A percentile compares a stretch with the other conserved stretches of the same genome.
These are phyloP conservation scores for Hecatera dysodea DNA, from an alignment of 2,888 invertebrate species.

Conservation along the genomic window DNA sequence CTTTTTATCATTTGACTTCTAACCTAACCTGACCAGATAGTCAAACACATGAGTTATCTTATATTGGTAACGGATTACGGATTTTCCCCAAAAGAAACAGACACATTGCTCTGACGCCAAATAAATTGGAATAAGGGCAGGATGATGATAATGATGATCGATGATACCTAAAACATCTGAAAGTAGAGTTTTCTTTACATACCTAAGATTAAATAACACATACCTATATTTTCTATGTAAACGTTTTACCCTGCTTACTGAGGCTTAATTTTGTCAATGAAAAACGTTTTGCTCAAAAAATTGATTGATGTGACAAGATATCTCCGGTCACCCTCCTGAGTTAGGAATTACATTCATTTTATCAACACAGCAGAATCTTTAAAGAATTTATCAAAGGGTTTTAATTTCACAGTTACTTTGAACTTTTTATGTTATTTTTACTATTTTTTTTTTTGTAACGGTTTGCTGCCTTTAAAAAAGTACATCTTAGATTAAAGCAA, in stretches of 20 bases:
- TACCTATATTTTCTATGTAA: conserved; percentile 23
- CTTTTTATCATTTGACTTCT: too few species aligned
- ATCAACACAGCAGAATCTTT: conserved; percentile 53
- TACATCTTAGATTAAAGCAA: too few species aligned
- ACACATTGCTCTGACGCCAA: background rate
- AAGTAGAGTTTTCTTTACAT: background rate
- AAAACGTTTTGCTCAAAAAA: conserved; percentile 74
- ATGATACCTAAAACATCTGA: background rate
- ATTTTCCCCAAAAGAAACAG: too few species aligned
- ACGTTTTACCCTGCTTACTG: conserved; percentile 24
- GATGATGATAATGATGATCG: background rate
- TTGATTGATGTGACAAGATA: conserved; percentile 81
- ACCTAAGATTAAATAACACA: too few species aligned
- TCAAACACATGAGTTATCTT: too few species aligned
- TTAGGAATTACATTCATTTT: conserved; percentile 59
- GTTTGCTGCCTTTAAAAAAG: background rate
- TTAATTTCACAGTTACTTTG: conserved; percentile 46
- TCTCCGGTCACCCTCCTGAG: conserved; percentile 61
- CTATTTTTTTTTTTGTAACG: background rate
- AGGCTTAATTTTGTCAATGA: conserved; percentile 76
- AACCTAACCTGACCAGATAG: too few species aligned
- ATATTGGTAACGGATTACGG: too few species aligned
- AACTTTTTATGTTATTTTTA: conserved; percentile 16
- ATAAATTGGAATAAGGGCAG: too few species aligned
- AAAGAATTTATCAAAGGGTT: conserved; percentile 29